A percentile compares a stretch with the other conserved stretches of the same genome.
Conservation (phyloP, 2,888 invertebrate species). For the Epinotia bilunana region DNA sequence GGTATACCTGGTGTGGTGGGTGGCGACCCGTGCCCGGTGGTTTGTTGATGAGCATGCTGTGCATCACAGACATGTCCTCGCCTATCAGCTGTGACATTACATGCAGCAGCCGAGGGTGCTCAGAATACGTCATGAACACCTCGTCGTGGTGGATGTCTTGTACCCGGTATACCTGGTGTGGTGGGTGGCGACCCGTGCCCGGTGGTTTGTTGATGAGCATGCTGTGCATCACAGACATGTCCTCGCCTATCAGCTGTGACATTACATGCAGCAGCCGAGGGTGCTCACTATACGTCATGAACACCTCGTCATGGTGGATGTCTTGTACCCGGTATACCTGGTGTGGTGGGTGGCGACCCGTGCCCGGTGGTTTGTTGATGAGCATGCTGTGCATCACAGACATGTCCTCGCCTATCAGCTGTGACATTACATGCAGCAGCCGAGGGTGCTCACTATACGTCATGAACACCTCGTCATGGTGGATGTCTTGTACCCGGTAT, state of each 20-base stretch:
- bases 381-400: constrained; percentile 93
- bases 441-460: constrained; percentile 86
- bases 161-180: constrained; percentile 62
- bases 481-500: no score
- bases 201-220: constrained; percentile 97
- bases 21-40: constrained; percentile 91
- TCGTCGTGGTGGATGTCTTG: no score
- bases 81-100: constrained; percentile 90
- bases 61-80: constrained; percentile 89
- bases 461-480: constrained; percentile 89
- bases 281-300: constrained; percentile 87
- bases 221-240: constrained; percentile 90
- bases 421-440: constrained; percentile 88
- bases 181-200: constrained; percentile 88
- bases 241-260: constrained; percentile 89
- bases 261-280: constrained; percentile 88
- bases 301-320: no score
- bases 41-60: constrained; percentile 96
- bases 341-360: constrained; percentile 86
- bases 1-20: constrained; percentile 76
- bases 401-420: constrained; percentile 90
- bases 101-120: constrained; percentile 86
- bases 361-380: constrained; percentile 95
- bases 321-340: no score
- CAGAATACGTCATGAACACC: constrained; percentile 88